Base-by-base conservation (phyloP, 2,888 invertebrate species). In the Podabrus alpinus region DNA sequence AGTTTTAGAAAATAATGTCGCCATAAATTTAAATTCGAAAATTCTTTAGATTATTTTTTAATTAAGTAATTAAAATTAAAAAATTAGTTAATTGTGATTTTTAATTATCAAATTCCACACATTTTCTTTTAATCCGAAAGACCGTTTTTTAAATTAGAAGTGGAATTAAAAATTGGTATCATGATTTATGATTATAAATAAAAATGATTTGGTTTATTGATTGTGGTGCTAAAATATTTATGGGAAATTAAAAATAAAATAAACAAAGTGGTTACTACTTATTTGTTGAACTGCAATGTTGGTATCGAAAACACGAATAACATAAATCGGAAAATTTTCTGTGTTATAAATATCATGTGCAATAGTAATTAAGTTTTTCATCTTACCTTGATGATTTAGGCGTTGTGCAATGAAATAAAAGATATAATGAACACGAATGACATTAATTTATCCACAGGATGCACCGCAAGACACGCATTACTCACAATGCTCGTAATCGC, bases 391-490 rank as follows among this genome's bases (percentile, higher is more conserved):
- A 64, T 64, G 62, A 64, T 64, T 64, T 64, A 64, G 62, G 62
- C 62, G 62, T 19, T 64, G 62, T 59, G 66, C 68, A 64, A 64
- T 45, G 45, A 45, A 45, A 45, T 64, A 64, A 64, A 64, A 64
- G 62, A 64, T 64, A 45, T 72, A 72, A 75, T 72, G 70, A 72
- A 72, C 66, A 75, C 19, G 62, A 75, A 72, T 75, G 69, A 71
- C 70, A 76, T 70, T 70, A 73, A 76, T 76, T 76, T 73, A 72
- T 75, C 73, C 66, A 74, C 78, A 78, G 78, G 77, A 79, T 79
- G 79, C 78, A 79, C 76, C 74, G 73, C 74, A 72, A 79, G 80
- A 79, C 80, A 80, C 79, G 80, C 80, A 80, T 80, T 77, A 80
- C 76, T 72, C 72, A 78, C 76, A 79, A 80, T 77, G 76, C 74